Evolutionary conservation across 2,888 invertebrate genomes (phyloP).

Genomic region (Ferdinandea cuprea): DNA sequence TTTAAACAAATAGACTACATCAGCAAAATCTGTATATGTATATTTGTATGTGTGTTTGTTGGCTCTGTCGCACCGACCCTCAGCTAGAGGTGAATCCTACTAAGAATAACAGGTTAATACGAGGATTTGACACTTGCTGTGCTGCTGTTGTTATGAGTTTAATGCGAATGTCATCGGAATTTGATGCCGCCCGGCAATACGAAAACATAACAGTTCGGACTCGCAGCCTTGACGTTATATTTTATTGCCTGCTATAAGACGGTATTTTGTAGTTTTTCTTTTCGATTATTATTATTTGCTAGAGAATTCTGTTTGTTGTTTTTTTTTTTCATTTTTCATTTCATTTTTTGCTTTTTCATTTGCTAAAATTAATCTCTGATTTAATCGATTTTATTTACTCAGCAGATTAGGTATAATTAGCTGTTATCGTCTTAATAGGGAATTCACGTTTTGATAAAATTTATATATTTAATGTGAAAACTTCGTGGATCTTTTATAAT

Average conservation of each 20-base stretch:
- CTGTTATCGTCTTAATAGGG: constrained; percentile 11
- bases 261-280: not conserved
- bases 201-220: not conserved
- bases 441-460: constrained; percentile 7
- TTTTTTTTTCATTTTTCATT: not conserved
- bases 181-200: not conserved
- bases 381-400: constrained; percentile 46
- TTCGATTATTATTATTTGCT: not conserved
- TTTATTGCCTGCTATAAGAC: no score
- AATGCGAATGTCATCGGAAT: constrained; percentile 39
- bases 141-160: constrained; percentile 3
- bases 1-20: constrained; percentile 17
- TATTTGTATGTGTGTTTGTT: no score
- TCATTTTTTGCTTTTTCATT: constrained; percentile 4
- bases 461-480: not conserved
- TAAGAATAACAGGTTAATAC: constrained; percentile 1
- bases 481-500: not conserved
- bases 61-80: not conserved
- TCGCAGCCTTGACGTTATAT: not conserved
- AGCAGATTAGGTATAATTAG: constrained; percentile 25
- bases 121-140: not conserved
- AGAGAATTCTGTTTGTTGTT: constrained; percentile 2
- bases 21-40: constrained; percentile 5
- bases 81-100: constrained; percentile 15
- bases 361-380: constrained; percentile 36